Conservation (phyloP, 2,113 vertebrate genomes). For the Corythaixoides concolor region DNA sequence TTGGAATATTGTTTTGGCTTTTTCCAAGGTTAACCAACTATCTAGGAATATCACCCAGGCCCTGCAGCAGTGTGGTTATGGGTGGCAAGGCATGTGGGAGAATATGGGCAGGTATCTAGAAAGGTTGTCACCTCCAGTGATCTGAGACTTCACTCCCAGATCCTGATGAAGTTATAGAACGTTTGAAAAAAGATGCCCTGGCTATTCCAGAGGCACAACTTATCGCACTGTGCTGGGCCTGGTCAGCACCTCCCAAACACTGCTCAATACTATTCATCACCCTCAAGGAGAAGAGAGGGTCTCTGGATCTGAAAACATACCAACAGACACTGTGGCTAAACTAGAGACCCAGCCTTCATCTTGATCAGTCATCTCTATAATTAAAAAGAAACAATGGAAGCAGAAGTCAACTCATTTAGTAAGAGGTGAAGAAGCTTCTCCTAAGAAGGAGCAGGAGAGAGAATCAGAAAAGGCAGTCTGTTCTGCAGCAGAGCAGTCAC, state of each 20-base stretch:
- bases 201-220: not conserved
- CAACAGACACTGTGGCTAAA: not conserved
- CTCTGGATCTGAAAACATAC: not conserved
- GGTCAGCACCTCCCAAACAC: not conserved
- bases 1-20: too few relatives aligned
- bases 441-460: too few relatives aligned
- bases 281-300: not conserved
- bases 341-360: not conserved
- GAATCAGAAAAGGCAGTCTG: too few relatives aligned
- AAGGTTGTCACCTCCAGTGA: not conserved
- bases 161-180: not conserved
- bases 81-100: not conserved
- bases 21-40: too few relatives aligned
- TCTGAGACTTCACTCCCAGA: not conserved
- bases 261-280: too few relatives aligned
- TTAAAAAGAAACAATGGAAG: too few relatives aligned
- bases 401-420: too few relatives aligned
- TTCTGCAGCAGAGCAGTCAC: too few relatives aligned
- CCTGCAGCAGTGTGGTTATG: not conserved
- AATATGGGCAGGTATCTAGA: not conserved
- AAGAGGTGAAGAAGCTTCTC: too few relatives aligned
- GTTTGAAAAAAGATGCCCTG: not conserved
- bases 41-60: not conserved
- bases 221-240: not conserved
- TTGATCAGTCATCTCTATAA: too few relatives aligned